Conservation (phyloP, 2,888 invertebrate genomes). For the Stegana nigrithorax region DNA sequence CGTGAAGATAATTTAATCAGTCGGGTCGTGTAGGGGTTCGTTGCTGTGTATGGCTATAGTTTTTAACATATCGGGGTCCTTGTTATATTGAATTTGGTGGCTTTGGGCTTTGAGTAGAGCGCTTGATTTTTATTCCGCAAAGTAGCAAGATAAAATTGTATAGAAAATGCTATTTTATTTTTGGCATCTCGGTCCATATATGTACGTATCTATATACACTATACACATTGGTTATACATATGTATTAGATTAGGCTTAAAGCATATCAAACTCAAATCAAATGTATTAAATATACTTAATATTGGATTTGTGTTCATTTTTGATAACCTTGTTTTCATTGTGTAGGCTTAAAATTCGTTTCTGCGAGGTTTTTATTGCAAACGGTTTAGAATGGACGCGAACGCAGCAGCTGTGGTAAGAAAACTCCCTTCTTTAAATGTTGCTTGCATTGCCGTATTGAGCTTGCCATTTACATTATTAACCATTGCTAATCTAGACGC, state of each 20-base stretch:
- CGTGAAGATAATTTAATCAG: too few species aligned
- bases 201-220: not conserved
- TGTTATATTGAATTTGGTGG: too few species aligned
- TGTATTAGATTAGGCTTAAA: not conserved
- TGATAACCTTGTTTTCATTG: not conserved
- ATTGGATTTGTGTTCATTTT: not conserved
- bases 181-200: too few species aligned
- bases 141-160: too few species aligned
- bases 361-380: not conserved
- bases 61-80: too few species aligned
- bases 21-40: too few species aligned
- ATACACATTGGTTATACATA: not conserved
- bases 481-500: not conserved
- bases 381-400: conserved; percentile 30
- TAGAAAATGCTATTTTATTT: too few species aligned
- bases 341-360: conserved; percentile 1
- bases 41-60: too few species aligned
- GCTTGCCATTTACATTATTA: too few species aligned
- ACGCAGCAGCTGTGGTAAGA: conserved; percentile 35
- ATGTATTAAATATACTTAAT: not conserved
- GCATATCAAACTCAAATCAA: not conserved
- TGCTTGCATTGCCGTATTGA: too few species aligned
- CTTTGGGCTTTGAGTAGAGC: too few species aligned
- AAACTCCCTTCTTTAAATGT: not conserved
- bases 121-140: too few species aligned